Evolutionary conservation across 2,797 vertebrate species (phyloP).

Genomic region (Perodicticus potto): DNA sequence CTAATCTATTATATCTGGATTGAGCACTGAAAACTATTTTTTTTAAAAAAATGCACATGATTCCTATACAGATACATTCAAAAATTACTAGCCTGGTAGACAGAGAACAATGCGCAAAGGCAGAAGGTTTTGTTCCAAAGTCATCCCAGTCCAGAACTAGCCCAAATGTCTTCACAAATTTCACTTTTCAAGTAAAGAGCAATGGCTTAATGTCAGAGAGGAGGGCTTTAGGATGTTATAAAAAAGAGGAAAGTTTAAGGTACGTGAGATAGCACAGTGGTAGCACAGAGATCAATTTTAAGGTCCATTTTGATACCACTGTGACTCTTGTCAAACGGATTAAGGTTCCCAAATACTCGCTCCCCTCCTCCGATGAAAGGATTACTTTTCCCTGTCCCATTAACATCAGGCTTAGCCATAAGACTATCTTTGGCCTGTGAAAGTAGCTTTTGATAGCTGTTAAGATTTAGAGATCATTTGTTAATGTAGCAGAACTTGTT

Average conservation of each 20-base stretch:
- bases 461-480: background rate
- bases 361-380: background rate
- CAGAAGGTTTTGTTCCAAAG: background rate
- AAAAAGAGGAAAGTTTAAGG: background rate
- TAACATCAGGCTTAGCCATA: background rate
- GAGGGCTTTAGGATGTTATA: background rate
- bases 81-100: background rate
- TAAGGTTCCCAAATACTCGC: background rate
- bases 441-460: background rate
- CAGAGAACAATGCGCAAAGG: background rate
- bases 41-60: background rate
- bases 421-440: background rate
- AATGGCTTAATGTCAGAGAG: background rate
- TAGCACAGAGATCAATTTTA: background rate
- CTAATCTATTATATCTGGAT: background rate
- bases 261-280: fast-evolving
- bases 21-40: background rate
- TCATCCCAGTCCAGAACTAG: background rate
- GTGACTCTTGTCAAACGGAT: background rate
- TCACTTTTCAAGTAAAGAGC: background rate
- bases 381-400: background rate
- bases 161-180: background rate
- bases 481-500: background rate
- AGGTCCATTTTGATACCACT: background rate
- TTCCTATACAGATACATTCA: background rate